A percentile compares a stretch with the other conserved stretches of the same genome.
Conservation (phyloP, 2,113 vertebrate genomes). For the Madoqua kirkii region DNA sequence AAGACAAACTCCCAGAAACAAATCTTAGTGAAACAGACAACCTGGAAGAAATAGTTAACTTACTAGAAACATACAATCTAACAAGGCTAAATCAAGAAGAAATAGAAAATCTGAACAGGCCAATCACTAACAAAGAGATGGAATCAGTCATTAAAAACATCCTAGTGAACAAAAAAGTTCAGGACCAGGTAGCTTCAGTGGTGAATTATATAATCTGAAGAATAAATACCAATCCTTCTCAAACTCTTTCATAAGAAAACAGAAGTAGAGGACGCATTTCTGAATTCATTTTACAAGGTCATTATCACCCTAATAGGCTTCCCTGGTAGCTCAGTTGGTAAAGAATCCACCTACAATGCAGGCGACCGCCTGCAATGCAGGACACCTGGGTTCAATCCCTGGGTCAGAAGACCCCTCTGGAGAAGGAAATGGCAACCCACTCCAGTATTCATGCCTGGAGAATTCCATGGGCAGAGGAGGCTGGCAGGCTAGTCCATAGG, state of each 20-base stretch:
- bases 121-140: neutral
- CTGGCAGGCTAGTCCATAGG: neutral
- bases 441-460: neutral
- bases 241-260: neutral
- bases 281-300: neutral
- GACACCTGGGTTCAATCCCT: neutral
- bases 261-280: neutral
- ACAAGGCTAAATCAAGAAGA: neutral
- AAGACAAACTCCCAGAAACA: neutral
- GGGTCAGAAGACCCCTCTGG: neutral
- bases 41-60: neutral
- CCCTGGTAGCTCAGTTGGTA: neutral
- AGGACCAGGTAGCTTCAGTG: neutral
- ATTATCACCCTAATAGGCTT: neutral
- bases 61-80: neutral
- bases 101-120: neutral
- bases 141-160: neutral
- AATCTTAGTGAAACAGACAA: neutral
- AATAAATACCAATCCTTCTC: neutral
- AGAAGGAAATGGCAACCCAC: neutral
- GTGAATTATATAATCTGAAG: neutral
- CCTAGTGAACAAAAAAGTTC: neutral
- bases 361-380: rapidly evolving
- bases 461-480: neutral
- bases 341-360: neutral